phyloP scores from a whole-genome alignment of 2,113 vertebrate genomes.

The Scalopus aquaticus region DNA sequence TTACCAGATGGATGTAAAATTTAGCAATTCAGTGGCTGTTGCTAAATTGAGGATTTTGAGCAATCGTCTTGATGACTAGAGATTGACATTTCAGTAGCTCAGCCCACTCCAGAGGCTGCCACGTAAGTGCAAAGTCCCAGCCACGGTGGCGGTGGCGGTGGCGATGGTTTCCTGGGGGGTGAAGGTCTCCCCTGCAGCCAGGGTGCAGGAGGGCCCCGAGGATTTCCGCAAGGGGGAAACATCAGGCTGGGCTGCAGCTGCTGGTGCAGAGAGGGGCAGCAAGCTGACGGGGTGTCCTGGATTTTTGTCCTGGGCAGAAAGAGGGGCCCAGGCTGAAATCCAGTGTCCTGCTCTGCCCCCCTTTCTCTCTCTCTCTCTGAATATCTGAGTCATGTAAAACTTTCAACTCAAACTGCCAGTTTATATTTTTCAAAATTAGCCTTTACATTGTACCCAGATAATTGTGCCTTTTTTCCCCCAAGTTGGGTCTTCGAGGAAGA shows the following conservation, averaged over 20 bases:
- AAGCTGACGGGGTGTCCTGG: background rate
- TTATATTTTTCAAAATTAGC: background rate
- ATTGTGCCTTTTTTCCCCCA: background rate
- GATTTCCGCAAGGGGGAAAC: too few relatives aligned
- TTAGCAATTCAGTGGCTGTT: conserved; percentile 49
- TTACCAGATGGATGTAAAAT: conserved; percentile 73
- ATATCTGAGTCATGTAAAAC: background rate
- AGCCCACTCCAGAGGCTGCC: conserved; percentile 53
- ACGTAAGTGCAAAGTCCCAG: background rate
- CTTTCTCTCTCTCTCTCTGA: background rate
- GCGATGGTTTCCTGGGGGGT: background rate
- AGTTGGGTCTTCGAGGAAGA: conserved; percentile 24
- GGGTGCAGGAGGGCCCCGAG: background rate
- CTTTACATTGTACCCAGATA: background rate
- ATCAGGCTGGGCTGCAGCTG: background rate
- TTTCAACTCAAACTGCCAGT: background rate
- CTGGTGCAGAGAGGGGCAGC: background rate
- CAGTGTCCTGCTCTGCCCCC: background rate
- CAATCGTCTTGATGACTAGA: conserved; percentile 69
- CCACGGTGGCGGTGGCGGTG: background rate
- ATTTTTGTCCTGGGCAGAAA: background rate
- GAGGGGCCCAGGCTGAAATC: background rate
- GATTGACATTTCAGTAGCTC: conserved; percentile 45
- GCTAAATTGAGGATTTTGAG: conserved; percentile 70
- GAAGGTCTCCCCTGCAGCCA: background rate